Conservation (phyloP, 2,888 invertebrate species). For the Oscheius sp. region DNA sequence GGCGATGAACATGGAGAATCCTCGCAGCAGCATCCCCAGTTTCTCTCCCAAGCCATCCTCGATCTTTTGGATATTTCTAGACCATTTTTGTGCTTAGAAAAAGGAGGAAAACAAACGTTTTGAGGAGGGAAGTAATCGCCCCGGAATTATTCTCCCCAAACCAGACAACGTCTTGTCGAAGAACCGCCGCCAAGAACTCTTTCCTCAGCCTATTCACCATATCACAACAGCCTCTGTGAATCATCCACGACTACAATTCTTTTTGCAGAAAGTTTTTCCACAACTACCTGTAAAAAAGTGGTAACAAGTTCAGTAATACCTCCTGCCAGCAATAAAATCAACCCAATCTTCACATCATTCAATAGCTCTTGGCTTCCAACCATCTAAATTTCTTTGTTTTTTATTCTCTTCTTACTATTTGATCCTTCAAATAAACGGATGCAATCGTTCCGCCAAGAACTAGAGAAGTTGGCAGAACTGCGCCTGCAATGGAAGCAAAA, state of each 20-base stretch:
- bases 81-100: background rate
- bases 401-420: background rate
- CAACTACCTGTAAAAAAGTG: slow-evolving; percentile 12
- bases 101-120: slow-evolving; percentile 36
- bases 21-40: slow-evolving; percentile 42
- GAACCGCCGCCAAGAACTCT: slow-evolving; percentile 43
- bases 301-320: background rate
- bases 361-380: slow-evolving; percentile 15
- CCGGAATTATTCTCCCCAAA: slow-evolving; percentile 41
- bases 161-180: slow-evolving; percentile 48
- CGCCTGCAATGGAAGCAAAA: too few species aligned
- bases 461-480: too few species aligned
- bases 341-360: background rate
- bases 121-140: slow-evolving; percentile 42
- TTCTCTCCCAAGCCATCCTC: slow-evolving; percentile 47
- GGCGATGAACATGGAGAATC: slow-evolving; percentile 55
- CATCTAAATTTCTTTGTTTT: background rate
- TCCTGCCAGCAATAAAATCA: background rate
- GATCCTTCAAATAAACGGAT: slow-evolving; percentile 32
- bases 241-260: background rate
- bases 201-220: slow-evolving; percentile 27
- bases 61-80: slow-evolving; percentile 43
- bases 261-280: background rate
- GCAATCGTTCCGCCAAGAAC: slow-evolving; percentile 49
- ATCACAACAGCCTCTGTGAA: slow-evolving; percentile 5